These are phyloP conservation scores for Apodemus speciosus DNA, from an alignment of 2,113 vertebrate species.

Conservation along the genomic window DNA sequence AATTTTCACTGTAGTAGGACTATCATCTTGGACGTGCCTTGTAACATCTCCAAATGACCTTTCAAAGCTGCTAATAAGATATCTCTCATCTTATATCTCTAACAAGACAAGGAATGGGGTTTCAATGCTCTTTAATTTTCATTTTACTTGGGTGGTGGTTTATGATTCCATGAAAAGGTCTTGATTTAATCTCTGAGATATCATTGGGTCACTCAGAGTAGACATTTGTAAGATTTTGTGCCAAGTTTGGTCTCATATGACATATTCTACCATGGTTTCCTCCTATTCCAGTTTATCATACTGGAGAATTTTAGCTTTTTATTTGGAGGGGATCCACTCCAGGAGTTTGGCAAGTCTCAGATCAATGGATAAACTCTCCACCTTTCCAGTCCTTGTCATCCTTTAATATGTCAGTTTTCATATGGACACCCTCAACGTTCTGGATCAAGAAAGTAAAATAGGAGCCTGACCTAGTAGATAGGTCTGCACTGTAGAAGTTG, in stretches of 20 bases:
- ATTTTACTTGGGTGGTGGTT: not conserved
- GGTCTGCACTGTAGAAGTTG: not conserved
- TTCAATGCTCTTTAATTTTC: not conserved
- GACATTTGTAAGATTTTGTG: not conserved
- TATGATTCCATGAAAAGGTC: not conserved
- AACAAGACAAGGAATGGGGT: not conserved
- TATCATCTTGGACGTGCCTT: not conserved
- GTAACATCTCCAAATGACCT: not conserved
- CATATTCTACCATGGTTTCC: not conserved
- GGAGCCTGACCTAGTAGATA: not conserved
- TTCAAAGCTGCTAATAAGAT: not conserved
- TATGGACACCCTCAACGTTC: not conserved
- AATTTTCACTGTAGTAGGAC: not conserved
- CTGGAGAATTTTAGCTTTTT: not conserved
- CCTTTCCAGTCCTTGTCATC: not conserved
- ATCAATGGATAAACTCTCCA: not conserved
- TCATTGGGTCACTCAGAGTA: not conserved
- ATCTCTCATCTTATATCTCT: not conserved
- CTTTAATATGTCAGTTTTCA: not conserved
- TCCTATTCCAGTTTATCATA: not conserved
- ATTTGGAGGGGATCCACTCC: too few relatives aligned
- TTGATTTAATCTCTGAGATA: not conserved
- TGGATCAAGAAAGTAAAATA: not conserved
- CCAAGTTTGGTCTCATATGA: not conserved
- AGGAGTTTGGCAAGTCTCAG: accelerated